These are phyloP conservation scores for Isichthys henryi DNA, from an alignment of 2,113 vertebrate genomes.

Conservation along the genomic window DNA sequence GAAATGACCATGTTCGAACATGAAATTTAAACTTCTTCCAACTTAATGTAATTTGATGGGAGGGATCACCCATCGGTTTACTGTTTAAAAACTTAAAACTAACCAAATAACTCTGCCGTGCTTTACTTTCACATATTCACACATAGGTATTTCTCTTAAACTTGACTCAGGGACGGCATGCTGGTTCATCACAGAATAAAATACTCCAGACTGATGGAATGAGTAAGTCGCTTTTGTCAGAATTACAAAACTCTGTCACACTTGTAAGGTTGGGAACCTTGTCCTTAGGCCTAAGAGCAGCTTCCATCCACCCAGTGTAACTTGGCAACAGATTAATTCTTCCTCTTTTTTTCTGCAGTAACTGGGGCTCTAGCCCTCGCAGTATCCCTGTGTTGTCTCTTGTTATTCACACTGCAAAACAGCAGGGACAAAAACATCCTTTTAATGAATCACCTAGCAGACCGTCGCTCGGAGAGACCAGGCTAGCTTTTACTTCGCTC, in stretches of 20 bases:
- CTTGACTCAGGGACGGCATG: background rate
- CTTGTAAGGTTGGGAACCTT: background rate
- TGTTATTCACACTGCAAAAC: background rate
- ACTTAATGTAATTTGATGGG: background rate
- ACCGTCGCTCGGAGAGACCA: background rate
- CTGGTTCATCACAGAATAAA: background rate
- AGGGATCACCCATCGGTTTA: background rate
- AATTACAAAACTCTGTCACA: background rate
- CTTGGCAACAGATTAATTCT: background rate
- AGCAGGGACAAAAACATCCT: background rate
- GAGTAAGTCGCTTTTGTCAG: background rate
- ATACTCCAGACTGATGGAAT: background rate
- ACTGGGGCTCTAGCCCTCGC: background rate
- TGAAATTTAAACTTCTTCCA: background rate
- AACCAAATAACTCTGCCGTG: background rate
- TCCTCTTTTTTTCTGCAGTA: background rate
- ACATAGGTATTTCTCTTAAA: background rate
- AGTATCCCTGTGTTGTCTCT: background rate
- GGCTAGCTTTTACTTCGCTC: background rate
- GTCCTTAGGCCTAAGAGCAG: background rate
- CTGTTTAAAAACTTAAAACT: background rate
- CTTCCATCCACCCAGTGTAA: background rate
- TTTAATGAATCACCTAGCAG: background rate
- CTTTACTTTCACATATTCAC: background rate
- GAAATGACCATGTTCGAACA: background rate